Evolutionary conservation across 2,888 invertebrate genomes (phyloP).

Genomic region (Protodeltote pygarga): DNA sequence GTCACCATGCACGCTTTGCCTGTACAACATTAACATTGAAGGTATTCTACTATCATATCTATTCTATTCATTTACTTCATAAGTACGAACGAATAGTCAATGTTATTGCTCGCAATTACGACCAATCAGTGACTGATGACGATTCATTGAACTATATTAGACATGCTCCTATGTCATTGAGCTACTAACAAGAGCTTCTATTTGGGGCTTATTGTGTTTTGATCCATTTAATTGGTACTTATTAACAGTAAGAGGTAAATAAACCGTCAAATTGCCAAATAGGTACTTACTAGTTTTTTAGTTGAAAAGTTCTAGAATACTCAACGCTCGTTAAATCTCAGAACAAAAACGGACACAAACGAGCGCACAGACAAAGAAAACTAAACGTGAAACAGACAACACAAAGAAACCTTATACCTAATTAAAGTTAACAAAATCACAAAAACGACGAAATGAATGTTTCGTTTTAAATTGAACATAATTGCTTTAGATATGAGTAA

Average conservation of each 20-base stretch:
- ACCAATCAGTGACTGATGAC: conserved; percentile 1
- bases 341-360: no score
- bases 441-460: background rate
- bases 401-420: background rate
- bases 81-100: background rate
- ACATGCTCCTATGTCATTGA: background rate
- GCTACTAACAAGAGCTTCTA: no score
- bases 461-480: background rate
- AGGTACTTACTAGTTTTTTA: no score
- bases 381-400: background rate
- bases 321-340: no score
- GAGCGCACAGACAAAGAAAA: no score
- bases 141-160: background rate
- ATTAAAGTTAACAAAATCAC: background rate
- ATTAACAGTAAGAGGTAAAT: no score
- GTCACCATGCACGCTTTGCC: background rate
- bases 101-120: background rate
- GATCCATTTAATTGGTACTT: no score
- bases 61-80: background rate
- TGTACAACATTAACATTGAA: background rate
- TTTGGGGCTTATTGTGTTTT: no score
- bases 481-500: no score
- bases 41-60: background rate
- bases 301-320: no score
- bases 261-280: no score